Evolutionary conservation across 2,888 invertebrate genomes (phyloP).

Genomic region (Dryocosmus kuriphilus): DNA sequence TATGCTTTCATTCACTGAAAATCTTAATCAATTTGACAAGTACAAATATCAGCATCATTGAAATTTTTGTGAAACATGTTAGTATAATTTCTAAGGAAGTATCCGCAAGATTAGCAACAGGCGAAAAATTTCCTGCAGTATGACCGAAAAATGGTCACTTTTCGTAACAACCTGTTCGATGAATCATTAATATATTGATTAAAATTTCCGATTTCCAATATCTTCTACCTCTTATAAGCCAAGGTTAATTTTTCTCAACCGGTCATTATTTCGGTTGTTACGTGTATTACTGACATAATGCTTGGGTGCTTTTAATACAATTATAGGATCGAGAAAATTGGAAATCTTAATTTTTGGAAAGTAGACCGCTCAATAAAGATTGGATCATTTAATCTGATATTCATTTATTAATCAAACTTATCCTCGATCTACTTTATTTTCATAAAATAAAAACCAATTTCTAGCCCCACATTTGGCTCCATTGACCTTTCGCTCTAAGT

Average conservation of each 20-base stretch:
- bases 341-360: neutral
- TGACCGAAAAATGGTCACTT: too few species aligned
- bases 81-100: too few species aligned
- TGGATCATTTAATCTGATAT: neutral
- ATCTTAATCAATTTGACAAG: too few species aligned
- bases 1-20: too few species aligned
- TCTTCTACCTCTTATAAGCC: neutral
- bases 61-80: too few species aligned
- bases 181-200: neutral
- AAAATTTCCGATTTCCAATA: neutral
- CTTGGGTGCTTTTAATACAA: neutral
- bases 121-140: too few species aligned
- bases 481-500: neutral
- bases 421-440: too few species aligned
- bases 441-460: neutral
- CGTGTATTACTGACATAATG: neutral
- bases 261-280: neutral
- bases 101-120: too few species aligned
- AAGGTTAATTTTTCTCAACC: neutral
- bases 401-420: too few species aligned
- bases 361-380: neutral
- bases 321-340: neutral
- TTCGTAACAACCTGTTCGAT: too few species aligned
- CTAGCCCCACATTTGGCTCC: neutral
- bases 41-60: too few species aligned